phyloP scores from a whole-genome alignment of 2,113 vertebrate genomes.

The Oreocharis arfaki region DNA sequence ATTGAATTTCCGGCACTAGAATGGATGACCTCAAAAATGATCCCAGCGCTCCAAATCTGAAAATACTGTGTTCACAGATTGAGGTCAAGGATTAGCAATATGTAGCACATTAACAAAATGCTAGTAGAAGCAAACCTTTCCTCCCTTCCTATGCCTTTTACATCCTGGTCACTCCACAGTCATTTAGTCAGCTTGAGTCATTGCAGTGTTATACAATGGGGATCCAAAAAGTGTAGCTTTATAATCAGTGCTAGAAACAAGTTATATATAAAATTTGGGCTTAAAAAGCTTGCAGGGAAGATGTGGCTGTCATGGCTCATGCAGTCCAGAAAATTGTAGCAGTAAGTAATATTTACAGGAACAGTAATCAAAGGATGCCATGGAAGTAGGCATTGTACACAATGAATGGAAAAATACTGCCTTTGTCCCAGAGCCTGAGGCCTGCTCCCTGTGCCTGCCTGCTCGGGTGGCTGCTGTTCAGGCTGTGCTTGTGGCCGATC shows the following conservation, averaged over 20 bases:
- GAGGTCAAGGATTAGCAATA: neutral
- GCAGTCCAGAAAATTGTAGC: neutral
- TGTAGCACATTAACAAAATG: neutral
- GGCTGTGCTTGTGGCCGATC: neutral
- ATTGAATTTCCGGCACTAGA: neutral
- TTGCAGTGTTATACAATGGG: neutral
- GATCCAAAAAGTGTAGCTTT: neutral
- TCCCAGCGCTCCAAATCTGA: neutral
- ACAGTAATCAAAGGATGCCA: neutral
- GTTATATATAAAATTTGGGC: neutral
- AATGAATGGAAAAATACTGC: fast-evolving
- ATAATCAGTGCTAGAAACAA: neutral
- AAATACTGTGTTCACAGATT: neutral
- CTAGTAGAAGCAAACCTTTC: neutral
- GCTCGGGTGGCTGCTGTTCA: neutral
- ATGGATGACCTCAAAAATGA: neutral
- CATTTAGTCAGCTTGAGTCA: neutral
- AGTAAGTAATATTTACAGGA: neutral
- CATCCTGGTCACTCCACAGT: neutral
- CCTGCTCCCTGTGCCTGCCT: neutral
- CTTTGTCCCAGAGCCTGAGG: neutral
- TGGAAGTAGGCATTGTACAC: too few species aligned
- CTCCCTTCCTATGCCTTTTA: neutral
- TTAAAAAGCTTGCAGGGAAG: neutral
- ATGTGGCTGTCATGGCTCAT: neutral